These are phyloP conservation scores for Abrostola tripartita DNA, from an alignment of 2,888 invertebrate genomes.

Conservation along the genomic window DNA sequence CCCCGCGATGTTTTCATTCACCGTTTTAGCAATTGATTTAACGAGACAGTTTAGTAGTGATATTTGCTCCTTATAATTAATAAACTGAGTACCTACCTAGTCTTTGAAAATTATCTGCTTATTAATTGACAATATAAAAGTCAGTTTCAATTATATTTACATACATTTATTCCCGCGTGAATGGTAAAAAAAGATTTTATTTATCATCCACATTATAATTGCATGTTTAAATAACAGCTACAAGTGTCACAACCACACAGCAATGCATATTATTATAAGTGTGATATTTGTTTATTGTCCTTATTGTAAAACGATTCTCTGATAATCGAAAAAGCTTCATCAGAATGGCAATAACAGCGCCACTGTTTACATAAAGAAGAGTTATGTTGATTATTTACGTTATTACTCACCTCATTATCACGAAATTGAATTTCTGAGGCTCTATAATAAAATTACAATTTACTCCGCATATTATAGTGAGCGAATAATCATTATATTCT, in stretches of 20 bases:
- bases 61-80: too few relatives aligned
- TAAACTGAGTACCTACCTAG: too few relatives aligned
- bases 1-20: too few relatives aligned
- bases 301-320: background rate
- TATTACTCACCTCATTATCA: conserved; percentile 1
- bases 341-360: background rate
- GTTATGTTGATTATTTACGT: background rate
- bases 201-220: background rate
- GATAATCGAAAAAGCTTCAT: background rate
- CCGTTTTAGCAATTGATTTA: too few relatives aligned
- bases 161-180: too few relatives aligned
- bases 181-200: background rate
- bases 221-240: too few relatives aligned
- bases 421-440: background rate
- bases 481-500: background rate
- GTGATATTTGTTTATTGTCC: background rate
- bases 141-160: too few relatives aligned
- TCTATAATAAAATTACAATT: background rate
- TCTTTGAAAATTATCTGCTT: too few relatives aligned
- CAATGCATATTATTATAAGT: background rate
- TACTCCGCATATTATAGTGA: background rate
- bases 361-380: background rate
- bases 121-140: too few relatives aligned
- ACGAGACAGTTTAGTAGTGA: too few relatives aligned
- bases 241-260: background rate